Evolutionary conservation across 2,888 invertebrate species (phyloP).

Genomic region (Agrotis segetum): DNA sequence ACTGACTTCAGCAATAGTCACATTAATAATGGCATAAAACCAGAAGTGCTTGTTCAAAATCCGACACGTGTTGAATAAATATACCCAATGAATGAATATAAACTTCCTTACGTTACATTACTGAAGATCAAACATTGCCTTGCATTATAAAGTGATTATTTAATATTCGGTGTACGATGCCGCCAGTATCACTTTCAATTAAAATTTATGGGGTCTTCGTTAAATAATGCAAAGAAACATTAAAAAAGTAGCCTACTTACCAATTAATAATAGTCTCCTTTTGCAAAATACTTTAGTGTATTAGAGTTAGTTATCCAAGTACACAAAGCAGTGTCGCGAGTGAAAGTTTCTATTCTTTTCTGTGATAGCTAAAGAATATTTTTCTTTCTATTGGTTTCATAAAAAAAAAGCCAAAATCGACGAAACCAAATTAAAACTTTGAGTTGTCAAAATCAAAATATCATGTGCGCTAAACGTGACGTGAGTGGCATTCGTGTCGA

Average conservation of each 20-base stretch:
- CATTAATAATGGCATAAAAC: slow-evolving; percentile 6
- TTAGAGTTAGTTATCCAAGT: neutral
- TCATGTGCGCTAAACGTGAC: slow-evolving; percentile 30
- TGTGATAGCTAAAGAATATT: slow-evolving; percentile 6
- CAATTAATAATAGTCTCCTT: slow-evolving; percentile 6
- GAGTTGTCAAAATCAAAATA: neutral
- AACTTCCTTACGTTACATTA: slow-evolving; percentile 56
- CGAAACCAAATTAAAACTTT: slow-evolving; percentile 26
- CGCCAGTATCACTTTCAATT: slow-evolving; percentile 1
- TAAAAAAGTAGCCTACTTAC: slow-evolving; percentile 27
- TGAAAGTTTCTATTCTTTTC: slow-evolving; percentile 19
- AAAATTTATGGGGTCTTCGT: neutral
- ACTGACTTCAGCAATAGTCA: slow-evolving; percentile 8
- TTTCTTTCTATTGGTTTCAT: slow-evolving; percentile 39
- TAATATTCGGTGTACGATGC: neutral
- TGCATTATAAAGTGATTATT: neutral
- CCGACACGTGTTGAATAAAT: slow-evolving; percentile 46
- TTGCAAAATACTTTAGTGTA: slow-evolving; percentile 1
- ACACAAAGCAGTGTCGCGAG: slow-evolving; percentile 7
- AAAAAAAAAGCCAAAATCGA: neutral
- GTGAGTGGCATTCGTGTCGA: slow-evolving; percentile 17
- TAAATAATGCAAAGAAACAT: neutral
- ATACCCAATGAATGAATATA: slow-evolving; percentile 44
- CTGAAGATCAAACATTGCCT: slow-evolving; percentile 36
- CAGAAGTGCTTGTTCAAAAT: neutral